Conservation (phyloP, 35 echinoderm and acorn worm species). For the Apostichopus japonicus region DNA sequence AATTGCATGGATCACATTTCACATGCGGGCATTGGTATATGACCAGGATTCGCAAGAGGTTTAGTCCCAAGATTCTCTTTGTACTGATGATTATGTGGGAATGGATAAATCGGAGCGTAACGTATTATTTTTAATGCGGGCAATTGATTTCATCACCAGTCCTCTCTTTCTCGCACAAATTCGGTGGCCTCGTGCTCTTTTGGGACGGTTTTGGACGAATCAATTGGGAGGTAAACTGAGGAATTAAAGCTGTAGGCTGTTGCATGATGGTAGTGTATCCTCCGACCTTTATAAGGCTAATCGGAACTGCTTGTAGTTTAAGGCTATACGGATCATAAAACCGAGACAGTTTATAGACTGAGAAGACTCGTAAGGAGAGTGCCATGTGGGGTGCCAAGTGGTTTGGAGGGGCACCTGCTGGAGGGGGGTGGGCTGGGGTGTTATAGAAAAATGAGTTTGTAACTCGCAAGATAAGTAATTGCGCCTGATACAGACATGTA, state of each 20-base stretch:
- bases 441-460: no score
- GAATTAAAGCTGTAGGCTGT: constrained; percentile 3
- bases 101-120: constrained; percentile 40
- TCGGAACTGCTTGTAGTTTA: not conserved
- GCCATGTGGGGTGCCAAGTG: no score
- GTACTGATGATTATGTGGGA: not conserved
- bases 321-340: not conserved
- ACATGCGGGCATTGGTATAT: not conserved
- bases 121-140: constrained; percentile 12
- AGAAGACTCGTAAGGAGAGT: not conserved
- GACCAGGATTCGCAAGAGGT: constrained; percentile 20
- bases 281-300: not conserved
- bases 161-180: not conserved
- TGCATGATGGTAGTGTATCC: no score
- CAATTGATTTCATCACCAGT: constrained; percentile 26
- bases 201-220: constrained; percentile 25
- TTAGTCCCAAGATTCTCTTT: constrained; percentile 36
- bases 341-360: not conserved
- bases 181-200: constrained; percentile 3
- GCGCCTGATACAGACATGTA: no score
- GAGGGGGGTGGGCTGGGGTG: no score
- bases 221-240: constrained; percentile 10
- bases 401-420: no score
- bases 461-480: no score
- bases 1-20: constrained; percentile 31